Evolutionary conservation across 1,140 invertebrate species (phyloP).

Genomic region (Idris sp.): DNA sequence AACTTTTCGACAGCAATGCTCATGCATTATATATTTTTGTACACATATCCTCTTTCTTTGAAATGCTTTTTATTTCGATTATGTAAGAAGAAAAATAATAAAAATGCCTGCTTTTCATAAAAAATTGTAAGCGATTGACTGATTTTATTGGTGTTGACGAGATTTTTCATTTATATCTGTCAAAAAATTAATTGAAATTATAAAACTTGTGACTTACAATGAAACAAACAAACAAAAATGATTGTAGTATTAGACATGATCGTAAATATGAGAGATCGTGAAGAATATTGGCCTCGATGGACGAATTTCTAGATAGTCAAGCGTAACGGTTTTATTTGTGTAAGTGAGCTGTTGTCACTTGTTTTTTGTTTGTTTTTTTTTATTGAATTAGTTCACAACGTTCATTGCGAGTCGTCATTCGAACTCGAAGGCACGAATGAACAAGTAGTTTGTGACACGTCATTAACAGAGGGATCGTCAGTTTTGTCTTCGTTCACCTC

Average conservation of each 20-base stretch:
- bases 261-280: constrained; percentile 40
- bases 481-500: constrained; percentile 80
- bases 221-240: constrained; percentile 15
- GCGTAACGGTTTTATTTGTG: constrained; percentile 50
- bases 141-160: neutral
- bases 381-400: constrained; percentile 7
- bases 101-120: too few relatives aligned
- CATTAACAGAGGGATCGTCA: constrained; percentile 84
- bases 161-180: too few relatives aligned
- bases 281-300: constrained; percentile 59
- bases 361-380: constrained; percentile 7
- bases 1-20: too few relatives aligned
- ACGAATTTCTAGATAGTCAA: constrained; percentile 60
- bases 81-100: too few relatives aligned
- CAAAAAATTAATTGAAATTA: too few relatives aligned
- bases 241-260: constrained; percentile 29
- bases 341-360: constrained; percentile 11
- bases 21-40: too few relatives aligned
- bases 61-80: too few relatives aligned
- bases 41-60: too few relatives aligned
- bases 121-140: too few relatives aligned
- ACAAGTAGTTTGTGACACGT: constrained; percentile 75
- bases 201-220: too few relatives aligned
- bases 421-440: constrained; percentile 75
- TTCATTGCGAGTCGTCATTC: constrained; percentile 67